Evolutionary conservation across 2,797 vertebrate genomes (phyloP).

Genomic region (Myotis findleyi): DNA sequence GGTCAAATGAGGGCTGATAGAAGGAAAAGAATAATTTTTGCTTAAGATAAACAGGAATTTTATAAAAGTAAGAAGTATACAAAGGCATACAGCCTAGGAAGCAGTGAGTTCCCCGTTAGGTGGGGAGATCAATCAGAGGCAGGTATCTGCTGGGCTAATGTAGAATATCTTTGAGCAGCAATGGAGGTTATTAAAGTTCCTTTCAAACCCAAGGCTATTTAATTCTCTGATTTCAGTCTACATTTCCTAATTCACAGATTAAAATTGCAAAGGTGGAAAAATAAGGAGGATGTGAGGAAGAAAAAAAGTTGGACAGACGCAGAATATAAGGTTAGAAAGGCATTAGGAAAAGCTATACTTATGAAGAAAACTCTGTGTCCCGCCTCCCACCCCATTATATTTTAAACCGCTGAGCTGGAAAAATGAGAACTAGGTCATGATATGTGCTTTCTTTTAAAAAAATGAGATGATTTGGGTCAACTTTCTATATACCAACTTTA

Average conservation of each 20-base stretch:
- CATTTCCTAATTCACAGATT: conserved; percentile 32
- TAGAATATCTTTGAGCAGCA: not conserved
- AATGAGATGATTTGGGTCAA: conserved; percentile 70
- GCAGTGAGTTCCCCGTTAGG: not conserved
- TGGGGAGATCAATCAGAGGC: not conserved
- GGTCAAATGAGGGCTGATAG: not conserved
- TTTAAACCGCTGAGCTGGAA: conserved; percentile 63
- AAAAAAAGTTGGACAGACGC: not conserved
- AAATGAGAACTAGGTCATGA: conserved; percentile 65
- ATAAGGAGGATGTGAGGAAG: not conserved
- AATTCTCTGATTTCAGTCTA: conserved; percentile 13
- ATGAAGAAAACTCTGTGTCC: not conserved
- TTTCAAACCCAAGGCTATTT: not conserved
- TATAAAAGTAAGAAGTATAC: not conserved
- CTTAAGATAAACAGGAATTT: conserved; percentile 4
- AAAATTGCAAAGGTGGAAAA: conserved; percentile 50
- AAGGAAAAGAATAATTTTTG: not conserved
- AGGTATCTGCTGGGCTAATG: not conserved
- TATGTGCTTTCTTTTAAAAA: not conserved
- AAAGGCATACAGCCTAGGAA: not conserved
- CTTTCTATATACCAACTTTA: conserved; percentile 63
- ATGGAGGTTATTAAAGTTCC: not conserved
- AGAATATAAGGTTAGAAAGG: not conserved
- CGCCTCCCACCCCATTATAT: not conserved
- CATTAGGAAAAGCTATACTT: conserved; percentile 21